Base-by-base conservation (phyloP, 2,113 vertebrate genomes). In the Paradisaea rubra region DNA sequence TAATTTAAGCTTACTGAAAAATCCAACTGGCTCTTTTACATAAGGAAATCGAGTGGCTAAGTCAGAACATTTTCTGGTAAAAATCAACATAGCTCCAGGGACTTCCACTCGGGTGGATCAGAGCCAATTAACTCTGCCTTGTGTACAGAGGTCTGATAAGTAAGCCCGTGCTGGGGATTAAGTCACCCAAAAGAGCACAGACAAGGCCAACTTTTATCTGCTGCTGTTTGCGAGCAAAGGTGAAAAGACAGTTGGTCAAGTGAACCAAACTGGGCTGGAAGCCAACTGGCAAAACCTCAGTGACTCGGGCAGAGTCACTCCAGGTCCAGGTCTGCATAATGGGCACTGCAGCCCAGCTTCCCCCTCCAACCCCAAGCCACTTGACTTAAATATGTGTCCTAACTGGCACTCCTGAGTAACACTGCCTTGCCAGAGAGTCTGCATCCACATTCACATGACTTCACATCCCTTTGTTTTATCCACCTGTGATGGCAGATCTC, bases 201-300 rank as follows among this genome's bases (percentile, higher is more conserved):
- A 93, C 91, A 94, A 95, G 86, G 91, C 68, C 85, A 82, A 18
- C 47, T 66, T 90, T 97, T 95, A 95, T 96, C 96, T 94, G 87
- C 95, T 91, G 91, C 84, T 90, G 79, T 96, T 96, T 95, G 93
- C 0, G 42, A 94, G 81, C 87, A 91, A 91, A 94, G 89, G 97
- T 94, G 86, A 87, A 93, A 73, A 88, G 88, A 82, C 21, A 87
- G 81, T 45, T 77, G 90, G 86, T 77, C 76, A 64, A 95, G 78
- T 17, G 35, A 90, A 81, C 39, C 76, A 59, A 88, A 59, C 16
- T 5, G 68, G 86, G 76, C 92, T 66, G 82, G 45, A 77, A 92
- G 68, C 88, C 94, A 81, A 5, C 47, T 33, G 57, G 78, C 74
- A 17, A 73, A 88, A 85, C 59, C 85, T 84, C 95, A 61, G 4